A percentile compares a stretch with the other conserved stretches of the same genome.
These are phyloP conservation scores for Ahaetulla prasina DNA, from an alignment of 2,113 vertebrate species.

Conservation along the genomic window DNA sequence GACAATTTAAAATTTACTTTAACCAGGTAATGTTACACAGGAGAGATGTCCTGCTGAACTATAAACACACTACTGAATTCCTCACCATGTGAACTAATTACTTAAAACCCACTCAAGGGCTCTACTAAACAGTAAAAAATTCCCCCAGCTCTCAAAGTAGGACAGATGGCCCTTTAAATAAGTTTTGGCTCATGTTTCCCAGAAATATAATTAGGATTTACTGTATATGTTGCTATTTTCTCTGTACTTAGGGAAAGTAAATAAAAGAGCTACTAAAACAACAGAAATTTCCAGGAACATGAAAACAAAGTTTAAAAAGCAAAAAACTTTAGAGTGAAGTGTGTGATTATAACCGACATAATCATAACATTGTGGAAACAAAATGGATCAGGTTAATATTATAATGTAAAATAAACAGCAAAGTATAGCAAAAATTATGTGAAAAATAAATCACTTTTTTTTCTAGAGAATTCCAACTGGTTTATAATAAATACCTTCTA, in stretches of 20 bases:
- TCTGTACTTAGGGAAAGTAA: not conserved
- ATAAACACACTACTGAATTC: constrained; percentile 11
- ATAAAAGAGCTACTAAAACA: not conserved
- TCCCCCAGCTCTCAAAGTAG: constrained; percentile 2
- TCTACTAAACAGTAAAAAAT: constrained; percentile 14
- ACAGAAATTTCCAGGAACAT: not conserved
- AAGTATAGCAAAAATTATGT: not conserved
- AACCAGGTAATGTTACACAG: constrained; percentile 26
- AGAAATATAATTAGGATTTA: constrained; percentile 9
- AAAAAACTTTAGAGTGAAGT: not conserved
- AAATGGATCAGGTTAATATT: not conserved
- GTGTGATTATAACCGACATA: not conserved
- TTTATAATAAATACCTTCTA: too few species aligned
- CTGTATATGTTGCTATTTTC: constrained; percentile 1
- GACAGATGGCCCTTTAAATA: constrained; percentile 9
- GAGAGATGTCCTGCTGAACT: constrained; percentile 24
- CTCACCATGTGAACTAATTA: constrained; percentile 12
- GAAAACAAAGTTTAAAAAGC: not conserved
- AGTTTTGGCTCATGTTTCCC: constrained; percentile 2
- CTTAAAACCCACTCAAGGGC: constrained; percentile 6
- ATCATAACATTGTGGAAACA: not conserved
- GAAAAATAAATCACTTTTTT: not conserved
- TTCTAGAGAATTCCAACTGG: too few species aligned
- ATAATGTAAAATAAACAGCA: not conserved
- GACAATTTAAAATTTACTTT: constrained; percentile 2